Evolutionary conservation across 2,888 invertebrate genomes (phyloP).

Genomic region (Drosophila percnosoma): DNA sequence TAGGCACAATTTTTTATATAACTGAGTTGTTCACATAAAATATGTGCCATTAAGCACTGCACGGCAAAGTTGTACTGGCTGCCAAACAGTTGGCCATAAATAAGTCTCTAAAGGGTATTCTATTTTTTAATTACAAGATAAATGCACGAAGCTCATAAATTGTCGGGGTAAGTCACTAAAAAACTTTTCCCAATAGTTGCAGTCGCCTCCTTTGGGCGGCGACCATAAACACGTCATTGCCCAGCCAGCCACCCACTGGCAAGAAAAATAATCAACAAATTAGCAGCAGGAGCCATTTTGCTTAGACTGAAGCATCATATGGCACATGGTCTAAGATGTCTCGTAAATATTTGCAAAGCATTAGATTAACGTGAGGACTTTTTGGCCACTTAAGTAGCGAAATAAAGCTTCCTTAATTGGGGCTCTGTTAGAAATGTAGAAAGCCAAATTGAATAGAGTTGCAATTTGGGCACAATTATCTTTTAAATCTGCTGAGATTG

Average conservation of each 20-base stretch:
- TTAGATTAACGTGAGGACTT: slow-evolving; percentile 26
- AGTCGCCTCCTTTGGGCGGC: slow-evolving; percentile 7
- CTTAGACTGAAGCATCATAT: slow-evolving; percentile 31
- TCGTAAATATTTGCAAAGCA: slow-evolving; percentile 63
- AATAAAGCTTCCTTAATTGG: slow-evolving; percentile 15
- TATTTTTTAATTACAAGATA: slow-evolving; percentile 73
- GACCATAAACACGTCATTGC: slow-evolving; percentile 47
- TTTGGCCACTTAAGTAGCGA: slow-evolving; percentile 7
- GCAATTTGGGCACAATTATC: neutral
- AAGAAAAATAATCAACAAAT: slow-evolving; percentile 53
- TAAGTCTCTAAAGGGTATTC: slow-evolving; percentile 57
- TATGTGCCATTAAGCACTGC: slow-evolving; percentile 37
- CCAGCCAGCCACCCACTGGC: slow-evolving; percentile 4
- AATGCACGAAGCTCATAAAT: slow-evolving; percentile 67
- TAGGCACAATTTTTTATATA: slow-evolving; percentile 9
- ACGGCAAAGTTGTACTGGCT: neutral
- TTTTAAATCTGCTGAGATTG: neutral
- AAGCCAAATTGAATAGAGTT: neutral
- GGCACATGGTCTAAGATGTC: slow-evolving; percentile 24
- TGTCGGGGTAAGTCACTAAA: slow-evolving; percentile 40
- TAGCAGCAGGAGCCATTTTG: slow-evolving; percentile 31
- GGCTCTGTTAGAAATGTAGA: neutral
- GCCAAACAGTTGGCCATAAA: slow-evolving; percentile 53
- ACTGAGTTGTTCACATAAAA: slow-evolving; percentile 36
- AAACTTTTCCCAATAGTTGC: slow-evolving; percentile 46